Evolutionary conservation across 2,888 invertebrate species (phyloP).

Genomic region (Luffia ferchaultella): DNA sequence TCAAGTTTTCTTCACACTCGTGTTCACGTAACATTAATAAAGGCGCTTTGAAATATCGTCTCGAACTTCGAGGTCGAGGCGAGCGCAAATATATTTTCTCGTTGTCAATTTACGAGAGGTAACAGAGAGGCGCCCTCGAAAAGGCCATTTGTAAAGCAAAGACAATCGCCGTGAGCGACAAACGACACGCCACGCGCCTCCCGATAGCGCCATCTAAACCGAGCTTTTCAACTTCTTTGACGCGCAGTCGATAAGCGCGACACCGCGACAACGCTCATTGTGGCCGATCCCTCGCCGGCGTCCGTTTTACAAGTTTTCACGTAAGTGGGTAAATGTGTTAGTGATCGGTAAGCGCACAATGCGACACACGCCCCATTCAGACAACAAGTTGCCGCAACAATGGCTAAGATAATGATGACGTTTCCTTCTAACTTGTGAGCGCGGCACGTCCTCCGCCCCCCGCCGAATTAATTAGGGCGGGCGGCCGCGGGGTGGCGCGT

Average conservation of each 20-base stretch:
- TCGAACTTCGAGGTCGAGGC: constrained; percentile 20
- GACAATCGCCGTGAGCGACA: constrained; percentile 57
- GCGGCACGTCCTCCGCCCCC: constrained; percentile 18
- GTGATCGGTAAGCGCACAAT: constrained; percentile 35
- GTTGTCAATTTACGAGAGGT: neutral
- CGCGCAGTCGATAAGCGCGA: constrained; percentile 49
- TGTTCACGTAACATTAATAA: neutral
- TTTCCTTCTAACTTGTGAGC: constrained; percentile 23
- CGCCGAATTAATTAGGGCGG: constrained; percentile 6
- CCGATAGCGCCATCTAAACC: constrained; percentile 51
- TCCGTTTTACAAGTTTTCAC: constrained; percentile 62
- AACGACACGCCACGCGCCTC: constrained; percentile 28
- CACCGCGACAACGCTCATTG: constrained; percentile 30
- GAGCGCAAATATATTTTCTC: neutral
- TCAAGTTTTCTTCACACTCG: neutral
- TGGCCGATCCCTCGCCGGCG: constrained; percentile 33
- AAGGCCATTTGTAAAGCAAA: constrained; percentile 48
- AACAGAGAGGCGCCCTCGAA: constrained; percentile 27
- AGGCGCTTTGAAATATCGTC: constrained; percentile 7
- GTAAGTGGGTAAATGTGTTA: constrained; percentile 63
- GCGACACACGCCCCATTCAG: constrained; percentile 23
- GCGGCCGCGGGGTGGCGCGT: constrained; percentile 3
- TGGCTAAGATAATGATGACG: constrained; percentile 46
- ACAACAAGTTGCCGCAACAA: constrained; percentile 29
- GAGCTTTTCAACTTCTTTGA: constrained; percentile 62